Conservation (phyloP, 2,113 vertebrate species). For the Ahaetulla prasina region DNA sequence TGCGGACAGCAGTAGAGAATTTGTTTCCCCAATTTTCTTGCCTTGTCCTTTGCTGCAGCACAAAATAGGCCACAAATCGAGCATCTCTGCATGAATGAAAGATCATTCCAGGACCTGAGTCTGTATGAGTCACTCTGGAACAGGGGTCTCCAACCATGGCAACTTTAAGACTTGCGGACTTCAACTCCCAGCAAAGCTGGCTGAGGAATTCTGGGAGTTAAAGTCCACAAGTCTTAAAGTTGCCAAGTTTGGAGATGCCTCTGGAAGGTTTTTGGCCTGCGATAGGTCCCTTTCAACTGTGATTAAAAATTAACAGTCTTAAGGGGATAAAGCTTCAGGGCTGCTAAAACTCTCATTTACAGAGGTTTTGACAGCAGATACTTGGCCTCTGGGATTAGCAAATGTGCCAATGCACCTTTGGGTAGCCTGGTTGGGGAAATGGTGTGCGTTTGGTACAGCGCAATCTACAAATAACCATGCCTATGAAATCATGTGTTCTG, state of each 20-base stretch:
- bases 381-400: background rate
- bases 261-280: background rate
- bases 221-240: no score
- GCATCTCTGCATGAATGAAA: background rate
- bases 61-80: background rate
- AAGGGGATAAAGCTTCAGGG: background rate
- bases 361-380: background rate
- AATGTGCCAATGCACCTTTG: background rate
- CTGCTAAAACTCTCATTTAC: background rate
- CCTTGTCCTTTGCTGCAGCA: background rate
- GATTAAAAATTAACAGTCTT: conserved; percentile 4
- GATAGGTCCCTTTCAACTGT: conserved; percentile 17
- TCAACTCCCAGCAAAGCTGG: no score
- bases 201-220: no score
- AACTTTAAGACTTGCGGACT: no score
- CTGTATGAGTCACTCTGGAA: conserved; percentile 4
- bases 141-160: no score
- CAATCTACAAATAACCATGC: background rate
- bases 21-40: background rate
- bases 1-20: no score
- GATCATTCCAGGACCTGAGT: background rate
- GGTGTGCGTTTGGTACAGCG: conserved; percentile 22
- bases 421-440: background rate
- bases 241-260: no score
- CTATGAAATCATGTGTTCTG: background rate